phyloP scores from a whole-genome alignment of 2,113 vertebrate species.

The Phalacrocorax carbo region DNA sequence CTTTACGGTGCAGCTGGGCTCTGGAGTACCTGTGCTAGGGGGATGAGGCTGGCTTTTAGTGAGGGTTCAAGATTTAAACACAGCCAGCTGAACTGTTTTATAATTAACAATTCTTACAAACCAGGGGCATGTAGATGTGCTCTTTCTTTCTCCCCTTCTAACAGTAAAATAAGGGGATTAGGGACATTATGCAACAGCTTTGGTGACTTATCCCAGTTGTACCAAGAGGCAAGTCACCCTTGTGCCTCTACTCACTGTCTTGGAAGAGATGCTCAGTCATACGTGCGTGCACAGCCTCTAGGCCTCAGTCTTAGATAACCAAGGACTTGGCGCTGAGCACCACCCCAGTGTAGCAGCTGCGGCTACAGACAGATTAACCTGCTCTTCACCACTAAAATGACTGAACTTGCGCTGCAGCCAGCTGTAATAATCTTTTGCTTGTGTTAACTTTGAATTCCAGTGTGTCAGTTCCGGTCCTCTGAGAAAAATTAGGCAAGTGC shows the following conservation, averaged over 20 bases:
- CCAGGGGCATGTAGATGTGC: neutral
- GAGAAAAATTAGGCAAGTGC: conserved; percentile 25
- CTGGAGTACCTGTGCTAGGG: neutral
- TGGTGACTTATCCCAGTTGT: neutral
- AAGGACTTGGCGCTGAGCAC: neutral
- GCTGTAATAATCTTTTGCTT: conserved; percentile 1
- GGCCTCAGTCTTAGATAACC: neutral
- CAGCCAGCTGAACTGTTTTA: neutral
- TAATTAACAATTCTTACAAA: neutral
- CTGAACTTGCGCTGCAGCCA: neutral
- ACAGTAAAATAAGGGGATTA: neutral
- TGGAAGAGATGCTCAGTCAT: neutral
- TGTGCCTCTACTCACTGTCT: neutral
- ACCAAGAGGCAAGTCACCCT: neutral
- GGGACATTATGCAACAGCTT: neutral
- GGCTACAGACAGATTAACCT: neutral
- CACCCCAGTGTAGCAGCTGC: neutral
- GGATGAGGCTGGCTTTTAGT: neutral
- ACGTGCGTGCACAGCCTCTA: neutral
- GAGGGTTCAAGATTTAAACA: neutral
- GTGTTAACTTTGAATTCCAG: conserved; percentile 27
- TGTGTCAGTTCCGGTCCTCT: neutral
- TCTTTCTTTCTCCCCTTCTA: neutral
- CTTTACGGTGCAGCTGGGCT: neutral
- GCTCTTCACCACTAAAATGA: neutral